Evolutionary conservation across 2,113 vertebrate species (phyloP), one percentile per base, ranked within the genome.

Genomic region (Platysternon megacephalum): DNA sequence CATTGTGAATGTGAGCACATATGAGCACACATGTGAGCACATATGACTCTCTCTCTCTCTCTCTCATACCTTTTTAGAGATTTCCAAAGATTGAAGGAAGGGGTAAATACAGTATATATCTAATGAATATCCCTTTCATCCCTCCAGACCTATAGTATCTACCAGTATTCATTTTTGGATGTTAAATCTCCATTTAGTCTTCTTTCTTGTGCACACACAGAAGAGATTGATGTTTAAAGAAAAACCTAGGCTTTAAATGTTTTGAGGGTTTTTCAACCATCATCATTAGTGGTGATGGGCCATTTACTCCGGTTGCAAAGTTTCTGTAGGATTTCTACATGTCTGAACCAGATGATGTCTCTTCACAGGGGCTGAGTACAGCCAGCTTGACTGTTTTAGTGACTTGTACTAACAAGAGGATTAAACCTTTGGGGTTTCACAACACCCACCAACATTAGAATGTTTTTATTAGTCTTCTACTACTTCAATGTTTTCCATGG

Each of bases 21-120:
- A n/a, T n/a, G n/a, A n/a, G n/a, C n/a, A n/a, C n/a, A n/a, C n/a
- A n/a, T n/a, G n/a, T n/a, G n/a, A n/a, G n/a, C n/a, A n/a, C n/a
- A n/a, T n/a, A n/a, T n/a, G 49, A 16, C 49, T 5, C 13, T 49
- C 21, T 83, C 55, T 85, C 5, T 28, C 16, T 8, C 8, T 85
- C 82, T 86, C n/a, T n/a, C n/a, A n/a, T n/a, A n/a, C 6, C 1
- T 44, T 55, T 55, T 48, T 46, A 46, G 22, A 2, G 0, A 74
- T 85, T 96, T 93, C 56, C 42, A 68, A 88, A 86, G 49, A 28
- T 22, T 87, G 3, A 0, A 10, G 79, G 82, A 24, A 76, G n/a
- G 32, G 1, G 89, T 90, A 91, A 82, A 55, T 93, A 29, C 32
- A 84, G 86, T 53, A 29, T 79, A 84, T 93, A 39, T 81, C 0